phyloP scores from a whole-genome alignment of 2,113 vertebrate species.

The Scomber scombrus region DNA sequence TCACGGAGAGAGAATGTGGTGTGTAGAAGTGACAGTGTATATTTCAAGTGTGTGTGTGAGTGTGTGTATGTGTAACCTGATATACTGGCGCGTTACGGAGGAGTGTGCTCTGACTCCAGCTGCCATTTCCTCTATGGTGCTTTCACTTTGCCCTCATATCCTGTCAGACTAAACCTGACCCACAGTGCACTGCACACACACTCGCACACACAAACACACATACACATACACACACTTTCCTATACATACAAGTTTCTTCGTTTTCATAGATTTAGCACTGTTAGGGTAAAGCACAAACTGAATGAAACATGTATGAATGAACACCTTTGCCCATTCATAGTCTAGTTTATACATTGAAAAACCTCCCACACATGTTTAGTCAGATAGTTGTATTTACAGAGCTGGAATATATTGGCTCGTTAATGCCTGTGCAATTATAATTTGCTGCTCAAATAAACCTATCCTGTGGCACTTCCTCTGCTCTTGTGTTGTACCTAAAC shows the following conservation, averaged over 20 bases:
- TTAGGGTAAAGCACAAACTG: conserved; percentile 22
- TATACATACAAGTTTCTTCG: not conserved
- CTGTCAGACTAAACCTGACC: conserved; percentile 71
- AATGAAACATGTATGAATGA: conserved; percentile 53
- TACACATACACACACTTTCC: conserved; percentile 21
- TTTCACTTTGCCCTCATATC: conserved; percentile 76
- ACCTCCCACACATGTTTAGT: conserved; percentile 50
- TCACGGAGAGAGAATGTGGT: conserved; percentile 23
- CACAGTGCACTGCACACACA: conserved; percentile 24
- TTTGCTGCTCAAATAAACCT: conserved; percentile 80
- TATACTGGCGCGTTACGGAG: conserved; percentile 44
- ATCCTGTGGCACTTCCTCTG: conserved; percentile 66
- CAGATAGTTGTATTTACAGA: conserved; percentile 66
- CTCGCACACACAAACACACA: conserved; percentile 35
- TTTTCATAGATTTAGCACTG: conserved; percentile 16
- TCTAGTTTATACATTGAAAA: conserved; percentile 44
- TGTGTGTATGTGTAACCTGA: conserved; percentile 53
- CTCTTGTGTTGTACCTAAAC: conserved; percentile 44
- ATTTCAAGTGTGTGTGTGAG: conserved; percentile 37
- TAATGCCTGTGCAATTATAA: conserved; percentile 72
- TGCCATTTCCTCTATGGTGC: conserved; percentile 69
- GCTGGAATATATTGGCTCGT: conserved; percentile 55
- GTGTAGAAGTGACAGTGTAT: conserved; percentile 36
- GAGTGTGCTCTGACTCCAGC: conserved; percentile 65
- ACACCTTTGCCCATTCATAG: conserved; percentile 41